Evolutionary conservation across 2,888 invertebrate species (phyloP).

Genomic region (Amphipoea oculea): DNA sequence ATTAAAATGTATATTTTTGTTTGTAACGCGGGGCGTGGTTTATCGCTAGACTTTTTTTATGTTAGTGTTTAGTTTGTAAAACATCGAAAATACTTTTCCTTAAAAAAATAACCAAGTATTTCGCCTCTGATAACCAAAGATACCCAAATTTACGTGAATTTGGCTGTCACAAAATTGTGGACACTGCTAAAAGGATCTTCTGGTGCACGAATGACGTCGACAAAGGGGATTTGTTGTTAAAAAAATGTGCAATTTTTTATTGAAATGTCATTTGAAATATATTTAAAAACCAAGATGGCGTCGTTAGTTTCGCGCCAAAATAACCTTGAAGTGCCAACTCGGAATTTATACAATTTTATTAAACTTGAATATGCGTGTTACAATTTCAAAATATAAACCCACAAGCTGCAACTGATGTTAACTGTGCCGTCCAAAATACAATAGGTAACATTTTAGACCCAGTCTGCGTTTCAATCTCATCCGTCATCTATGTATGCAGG

Average conservation of each 20-base stretch:
- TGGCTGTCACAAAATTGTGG: background rate
- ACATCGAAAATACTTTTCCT: background rate
- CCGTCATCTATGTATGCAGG: background rate
- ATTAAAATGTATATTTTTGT: conserved; percentile 34
- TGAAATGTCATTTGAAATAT: background rate
- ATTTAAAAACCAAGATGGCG: background rate
- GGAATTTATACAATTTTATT: background rate
- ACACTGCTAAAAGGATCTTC: background rate
- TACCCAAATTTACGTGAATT: no score
- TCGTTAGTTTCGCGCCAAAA: background rate
- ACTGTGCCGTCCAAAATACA: conserved; percentile 4
- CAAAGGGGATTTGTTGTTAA: background rate
- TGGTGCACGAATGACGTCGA: background rate
- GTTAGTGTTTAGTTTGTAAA: background rate
- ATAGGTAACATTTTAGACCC: conserved; percentile 3
- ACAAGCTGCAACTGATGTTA: background rate
- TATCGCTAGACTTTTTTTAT: background rate
- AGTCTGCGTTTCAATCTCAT: conserved; percentile 16
- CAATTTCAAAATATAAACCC: background rate
- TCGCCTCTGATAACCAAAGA: background rate
- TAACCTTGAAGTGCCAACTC: background rate
- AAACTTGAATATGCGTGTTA: background rate
- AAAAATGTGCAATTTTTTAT: background rate
- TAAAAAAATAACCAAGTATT: background rate
- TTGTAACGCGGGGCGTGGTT: background rate